Base-by-base conservation (phyloP, 2,113 vertebrate genomes). In the Clarias gariepinus region DNA sequence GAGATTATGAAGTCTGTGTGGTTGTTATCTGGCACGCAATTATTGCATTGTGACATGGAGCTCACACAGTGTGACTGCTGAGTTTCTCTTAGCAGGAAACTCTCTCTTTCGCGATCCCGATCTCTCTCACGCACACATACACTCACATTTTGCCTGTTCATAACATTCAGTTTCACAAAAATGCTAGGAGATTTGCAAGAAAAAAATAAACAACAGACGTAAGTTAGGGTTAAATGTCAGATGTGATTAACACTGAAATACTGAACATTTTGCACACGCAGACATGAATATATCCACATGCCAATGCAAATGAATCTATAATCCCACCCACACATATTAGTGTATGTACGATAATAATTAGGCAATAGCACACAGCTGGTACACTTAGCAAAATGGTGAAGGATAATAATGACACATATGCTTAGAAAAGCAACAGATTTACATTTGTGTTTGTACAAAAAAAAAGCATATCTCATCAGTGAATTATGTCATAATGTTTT, bases 11-110 rank as follows among this genome's bases (percentile, higher is more conserved):
- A 86, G 55, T 41, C 87, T 83, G 74, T 82, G 81, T 87, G 84
- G 86, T 90, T 25, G 41, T 86, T 87, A 89, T 90, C 80, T 85
- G 78, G 79, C 18, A 23, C 18, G 30, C 52, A 55, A 30, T 88
- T 90, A 88, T 86, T 90, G 81, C 83, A 91, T 86, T 90, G 79
- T 71, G 82, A 90, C 81, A 84, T 84, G 28, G 83, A 81, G 83
- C 81, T 90, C 41, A 28, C 18, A 12, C 88, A 87, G 85, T 88
- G 89, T 88, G 81, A 87, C 87, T 83, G 83, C 71, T 87, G 84
- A 86, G 60, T 88, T 86, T 47, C 85, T 88, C 64, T 80, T 89
- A 73, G 73, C 11, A 36, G 25, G 84, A 55, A 83, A 28, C 30
- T 55, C 16, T n/a, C 41, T 82, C 71, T 69, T 28, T 68, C 60